A percentile compares a stretch with the other conserved stretches of the same genome.
phyloP scores from a whole-genome alignment of 2,888 invertebrate species.

The Spilarctia lutea region DNA sequence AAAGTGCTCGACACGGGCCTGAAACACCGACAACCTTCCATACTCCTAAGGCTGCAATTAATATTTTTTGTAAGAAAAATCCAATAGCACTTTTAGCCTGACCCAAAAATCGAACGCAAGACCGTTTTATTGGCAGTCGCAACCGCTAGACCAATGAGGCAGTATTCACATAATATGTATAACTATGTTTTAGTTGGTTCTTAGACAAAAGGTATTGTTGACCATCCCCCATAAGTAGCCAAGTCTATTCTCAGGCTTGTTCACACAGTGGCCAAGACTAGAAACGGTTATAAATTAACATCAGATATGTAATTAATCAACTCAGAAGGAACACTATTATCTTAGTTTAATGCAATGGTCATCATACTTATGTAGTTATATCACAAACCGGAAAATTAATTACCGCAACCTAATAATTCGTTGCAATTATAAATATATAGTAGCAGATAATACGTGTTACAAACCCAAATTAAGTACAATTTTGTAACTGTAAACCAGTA shows the following conservation, averaged over 20 bases:
- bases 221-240: constrained; percentile 9
- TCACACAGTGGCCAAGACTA: constrained; percentile 20
- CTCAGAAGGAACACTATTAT: constrained; percentile 1
- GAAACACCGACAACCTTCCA: no score
- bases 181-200: neutral
- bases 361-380: neutral
- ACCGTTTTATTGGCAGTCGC: no score
- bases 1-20: no score
- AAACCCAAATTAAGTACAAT: constrained; percentile 38
- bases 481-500: constrained; percentile 42
- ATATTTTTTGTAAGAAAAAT: no score
- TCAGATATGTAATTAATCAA: constrained; percentile 8
- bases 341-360: neutral
- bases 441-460: constrained; percentile 29
- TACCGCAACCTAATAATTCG: neutral
- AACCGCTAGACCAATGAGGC: no score
- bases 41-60: no score
- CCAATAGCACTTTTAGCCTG: no score
- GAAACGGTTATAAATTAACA: constrained; percentile 8
- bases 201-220: constrained; percentile 7
- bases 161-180: neutral
- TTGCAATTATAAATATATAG: constrained; percentile 6
- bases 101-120: no score
- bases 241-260: constrained; percentile 11
- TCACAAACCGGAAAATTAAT: neutral